phyloP scores from a whole-genome alignment of 2,888 invertebrate species.

The Barypeithes pellucidus region DNA sequence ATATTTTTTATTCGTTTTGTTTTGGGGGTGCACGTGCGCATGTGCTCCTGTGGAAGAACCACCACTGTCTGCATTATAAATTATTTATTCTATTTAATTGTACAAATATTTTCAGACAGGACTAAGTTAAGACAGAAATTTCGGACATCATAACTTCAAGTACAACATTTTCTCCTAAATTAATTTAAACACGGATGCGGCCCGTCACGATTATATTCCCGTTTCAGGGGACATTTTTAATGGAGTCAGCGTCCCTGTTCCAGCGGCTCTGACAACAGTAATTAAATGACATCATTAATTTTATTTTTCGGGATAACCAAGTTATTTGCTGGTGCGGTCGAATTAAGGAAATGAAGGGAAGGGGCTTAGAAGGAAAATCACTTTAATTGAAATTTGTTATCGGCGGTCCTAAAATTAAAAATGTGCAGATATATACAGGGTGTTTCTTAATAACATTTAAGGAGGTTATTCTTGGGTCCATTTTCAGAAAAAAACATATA shows the following conservation, averaged over 20 bases:
- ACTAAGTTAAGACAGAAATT: no score
- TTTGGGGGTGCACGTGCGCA: no score
- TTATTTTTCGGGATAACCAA: slow-evolving; percentile 8
- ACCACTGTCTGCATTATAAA: no score
- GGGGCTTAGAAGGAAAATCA: not conserved
- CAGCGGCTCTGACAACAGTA: slow-evolving; percentile 5
- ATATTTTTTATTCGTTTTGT: no score
- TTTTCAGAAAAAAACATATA: no score
- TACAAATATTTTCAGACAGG: no score
- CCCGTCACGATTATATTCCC: slow-evolving; percentile 2
- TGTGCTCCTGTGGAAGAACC: no score
- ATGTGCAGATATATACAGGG: no score
- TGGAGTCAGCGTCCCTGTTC: slow-evolving; percentile 12
- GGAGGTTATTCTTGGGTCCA: no score
- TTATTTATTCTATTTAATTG: no score
- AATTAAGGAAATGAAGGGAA: slow-evolving; percentile 21
- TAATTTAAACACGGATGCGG: not conserved
- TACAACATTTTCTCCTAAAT: not conserved
- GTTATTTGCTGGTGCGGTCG: slow-evolving; percentile 19
- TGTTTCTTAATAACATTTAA: no score
- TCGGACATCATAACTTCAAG: not conserved
- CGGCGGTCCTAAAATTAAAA: no score
- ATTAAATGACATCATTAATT: slow-evolving; percentile 27
- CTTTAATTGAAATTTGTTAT: slow-evolving; percentile 11
- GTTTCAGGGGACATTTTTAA: slow-evolving; percentile 23